Percentiles rank a stretch among this genome's conserved stretches.
Conservation (phyloP, 2,888 invertebrate genomes). For the Deilephila elpenor region DNA sequence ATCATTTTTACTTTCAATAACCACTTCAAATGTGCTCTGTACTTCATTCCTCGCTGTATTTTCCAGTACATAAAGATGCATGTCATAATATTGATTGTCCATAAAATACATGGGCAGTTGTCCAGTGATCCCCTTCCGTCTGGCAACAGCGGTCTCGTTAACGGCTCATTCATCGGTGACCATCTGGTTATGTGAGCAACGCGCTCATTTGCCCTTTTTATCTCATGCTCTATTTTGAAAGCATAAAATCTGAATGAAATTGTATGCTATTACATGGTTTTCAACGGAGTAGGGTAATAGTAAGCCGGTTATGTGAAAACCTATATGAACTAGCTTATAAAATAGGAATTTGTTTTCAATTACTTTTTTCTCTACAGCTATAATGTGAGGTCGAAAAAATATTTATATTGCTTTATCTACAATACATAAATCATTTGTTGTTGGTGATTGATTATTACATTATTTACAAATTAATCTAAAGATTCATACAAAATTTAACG, state of each 20-base stretch:
- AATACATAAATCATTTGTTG: too few species aligned
- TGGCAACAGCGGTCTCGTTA: conserved; percentile 58
- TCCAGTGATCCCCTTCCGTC: conserved; percentile 23
- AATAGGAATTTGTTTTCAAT: too few species aligned
- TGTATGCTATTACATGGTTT: neutral
- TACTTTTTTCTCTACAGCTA: too few species aligned
- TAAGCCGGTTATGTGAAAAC: too few species aligned
- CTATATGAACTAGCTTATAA: too few species aligned
- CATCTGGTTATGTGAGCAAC: conserved; percentile 68
- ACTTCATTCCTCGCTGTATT: neutral
- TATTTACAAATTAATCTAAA: too few species aligned
- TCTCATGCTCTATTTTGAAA: conserved; percentile 53
- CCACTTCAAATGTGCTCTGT: neutral
- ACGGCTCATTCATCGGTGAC: conserved; percentile 73
- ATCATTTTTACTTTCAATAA: neutral
- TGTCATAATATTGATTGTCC: conserved; percentile 28
- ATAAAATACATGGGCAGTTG: conserved; percentile 26
- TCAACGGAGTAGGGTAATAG: neutral
- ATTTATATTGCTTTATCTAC: too few species aligned
- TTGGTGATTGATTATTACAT: too few species aligned
- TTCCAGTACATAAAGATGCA: neutral
- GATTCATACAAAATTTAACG: too few species aligned
- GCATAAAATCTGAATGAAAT: neutral
- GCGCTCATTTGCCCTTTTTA: conserved; percentile 51
- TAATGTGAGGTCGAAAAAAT: too few species aligned